These are phyloP conservation scores for Clunio marinus DNA, from an alignment of 2,888 invertebrate genomes.

Conservation along the genomic window DNA sequence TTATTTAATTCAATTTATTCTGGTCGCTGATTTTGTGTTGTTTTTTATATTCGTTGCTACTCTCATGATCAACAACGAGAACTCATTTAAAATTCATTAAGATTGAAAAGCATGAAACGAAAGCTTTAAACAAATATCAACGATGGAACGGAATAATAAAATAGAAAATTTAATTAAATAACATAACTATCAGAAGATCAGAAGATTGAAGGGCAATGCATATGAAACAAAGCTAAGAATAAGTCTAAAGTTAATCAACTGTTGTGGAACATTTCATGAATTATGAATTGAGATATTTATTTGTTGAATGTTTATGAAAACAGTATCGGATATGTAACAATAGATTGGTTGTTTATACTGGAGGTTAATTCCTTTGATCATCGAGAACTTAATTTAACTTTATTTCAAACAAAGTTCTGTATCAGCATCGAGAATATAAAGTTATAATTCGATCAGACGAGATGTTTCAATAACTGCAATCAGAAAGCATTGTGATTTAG, in stretches of 20 bases:
- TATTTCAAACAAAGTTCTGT: too few species aligned
- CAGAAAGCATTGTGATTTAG: too few species aligned
- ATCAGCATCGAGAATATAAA: too few species aligned
- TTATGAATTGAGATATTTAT: background rate
- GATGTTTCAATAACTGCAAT: too few species aligned
- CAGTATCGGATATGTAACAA: background rate
- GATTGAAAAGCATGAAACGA: background rate
- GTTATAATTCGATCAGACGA: too few species aligned
- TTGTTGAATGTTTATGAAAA: background rate
- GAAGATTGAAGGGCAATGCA: background rate
- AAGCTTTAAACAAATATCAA: background rate
- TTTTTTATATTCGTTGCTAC: background rate
- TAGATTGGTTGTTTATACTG: too few species aligned
- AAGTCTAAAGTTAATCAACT: slow-evolving; percentile 6
- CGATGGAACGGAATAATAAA: slow-evolving; percentile 1
- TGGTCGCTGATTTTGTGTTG: slow-evolving; percentile 20
- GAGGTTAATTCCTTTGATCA: too few species aligned
- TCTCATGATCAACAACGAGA: too few species aligned
- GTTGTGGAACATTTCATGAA: slow-evolving; percentile 2
- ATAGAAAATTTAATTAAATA: slow-evolving; percentile 14
- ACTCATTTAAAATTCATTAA: slow-evolving; percentile 19
- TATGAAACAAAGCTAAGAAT: background rate
- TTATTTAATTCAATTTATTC: slow-evolving; percentile 28
- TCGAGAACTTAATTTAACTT: too few species aligned
- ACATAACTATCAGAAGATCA: background rate